phyloP scores from a whole-genome alignment of 2,797 vertebrate species.

The Lagodon rhomboides region DNA sequence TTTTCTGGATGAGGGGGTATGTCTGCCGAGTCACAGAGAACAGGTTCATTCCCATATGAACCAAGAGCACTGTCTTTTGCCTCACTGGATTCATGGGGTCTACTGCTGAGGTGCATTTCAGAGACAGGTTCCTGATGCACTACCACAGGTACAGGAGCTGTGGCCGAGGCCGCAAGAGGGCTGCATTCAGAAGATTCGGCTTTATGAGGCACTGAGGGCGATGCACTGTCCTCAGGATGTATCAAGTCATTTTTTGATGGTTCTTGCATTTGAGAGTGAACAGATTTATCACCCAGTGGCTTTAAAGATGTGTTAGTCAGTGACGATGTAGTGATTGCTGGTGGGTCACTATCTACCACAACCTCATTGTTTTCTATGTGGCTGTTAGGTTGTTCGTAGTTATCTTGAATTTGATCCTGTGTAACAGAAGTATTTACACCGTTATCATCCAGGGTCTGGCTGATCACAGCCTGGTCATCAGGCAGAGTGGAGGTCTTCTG shows the following conservation, averaged over 20 bases:
- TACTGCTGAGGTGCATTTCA: not conserved
- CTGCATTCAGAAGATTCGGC: slow-evolving; percentile 6
- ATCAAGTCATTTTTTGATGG: not conserved
- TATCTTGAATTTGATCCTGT: slow-evolving; percentile 31
- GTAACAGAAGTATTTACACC: not conserved
- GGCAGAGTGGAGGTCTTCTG: slow-evolving; percentile 28
- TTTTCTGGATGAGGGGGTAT: slow-evolving; percentile 27
- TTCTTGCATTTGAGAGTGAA: slow-evolving; percentile 29
- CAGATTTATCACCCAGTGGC: slow-evolving; percentile 11
- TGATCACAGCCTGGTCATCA: slow-evolving; percentile 20
- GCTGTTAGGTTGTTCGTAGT: slow-evolving; percentile 21
- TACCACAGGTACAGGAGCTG: slow-evolving; percentile 20
- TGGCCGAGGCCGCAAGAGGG: not conserved
- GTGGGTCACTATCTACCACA: slow-evolving; percentile 12
- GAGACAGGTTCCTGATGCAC: not conserved
- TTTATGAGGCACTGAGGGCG: not conserved
- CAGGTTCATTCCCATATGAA: slow-evolving; percentile 52
- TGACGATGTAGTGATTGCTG: not conserved
- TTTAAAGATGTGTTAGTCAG: not conserved
- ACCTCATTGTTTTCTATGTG: slow-evolving; percentile 11
- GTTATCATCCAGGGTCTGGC: not conserved
- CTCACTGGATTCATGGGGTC: slow-evolving; percentile 28
- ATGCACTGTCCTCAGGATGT: slow-evolving; percentile 14
- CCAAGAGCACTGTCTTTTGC: slow-evolving; percentile 67
- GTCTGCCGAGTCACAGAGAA: slow-evolving; percentile 30